Base-by-base conservation (phyloP, 2,113 vertebrate genomes). In the Colaptes auratus region DNA sequence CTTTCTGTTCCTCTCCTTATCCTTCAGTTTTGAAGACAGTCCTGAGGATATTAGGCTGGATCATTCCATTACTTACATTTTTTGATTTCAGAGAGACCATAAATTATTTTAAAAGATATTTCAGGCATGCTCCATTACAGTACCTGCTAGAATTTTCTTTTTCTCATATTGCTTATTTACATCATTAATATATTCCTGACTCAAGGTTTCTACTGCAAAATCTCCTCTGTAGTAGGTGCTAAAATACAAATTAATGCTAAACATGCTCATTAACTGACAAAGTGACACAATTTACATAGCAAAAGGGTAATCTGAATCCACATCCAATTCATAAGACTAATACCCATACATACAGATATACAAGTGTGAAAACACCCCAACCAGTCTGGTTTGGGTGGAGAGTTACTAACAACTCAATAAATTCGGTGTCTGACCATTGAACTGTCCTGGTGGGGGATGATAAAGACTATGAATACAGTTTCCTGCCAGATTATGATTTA, bases 401-500 rank as follows among this genome's bases (percentile, higher is more conserved):
- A 71, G 39, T 56, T 89, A 30, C 42, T 60, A 88, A 56, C 21
- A 76, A 50, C 23, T 77, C 60, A 75, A 6, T 64, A 69, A 66
- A 82, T 73, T 30, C 48, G 82, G 52, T 80, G 31, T 59, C 28
- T 74, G 33, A 15, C 25, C 35, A 80, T 48, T 73, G 46, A 79
- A 86, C 21, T 58, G 52, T 63, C 91, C 52, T 80, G 36, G 31
- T 67, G 69, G 64, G 67, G 86, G 64, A 71, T 2, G 27, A 59
- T 33, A 73, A 74, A 89, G 50, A 30, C 16, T 10, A 73, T 48
- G 53, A 82, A 75, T 48, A 80, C 89, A 53, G 7, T 58, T 60
- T 71, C 33, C 42, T 83, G 53, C 60, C 73, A 77, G 60, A 66
- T 91, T 74, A 80, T 46, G 56, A 93, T 89, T 94, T 89, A 82